phyloP scores from a whole-genome alignment of 1,140 invertebrate species.

The Pseudomyrmex pallidus region DNA sequence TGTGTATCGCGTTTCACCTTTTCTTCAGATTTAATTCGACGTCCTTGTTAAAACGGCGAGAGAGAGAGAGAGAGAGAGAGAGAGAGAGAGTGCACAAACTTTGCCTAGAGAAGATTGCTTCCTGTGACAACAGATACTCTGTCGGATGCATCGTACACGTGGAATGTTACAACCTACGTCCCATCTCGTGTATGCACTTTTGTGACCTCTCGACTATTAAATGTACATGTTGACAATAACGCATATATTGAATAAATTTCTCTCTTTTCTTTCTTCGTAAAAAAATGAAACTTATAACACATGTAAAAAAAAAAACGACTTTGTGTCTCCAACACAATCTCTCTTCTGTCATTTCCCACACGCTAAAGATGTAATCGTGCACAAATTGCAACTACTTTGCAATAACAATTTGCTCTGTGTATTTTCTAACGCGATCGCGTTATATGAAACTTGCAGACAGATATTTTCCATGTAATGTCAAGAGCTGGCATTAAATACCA shows the following conservation, averaged over 20 bases:
- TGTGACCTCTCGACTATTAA: background rate
- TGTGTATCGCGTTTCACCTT: no score
- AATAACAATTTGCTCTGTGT: background rate
- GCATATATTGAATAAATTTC: background rate
- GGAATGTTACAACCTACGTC: slow-evolving; percentile 3
- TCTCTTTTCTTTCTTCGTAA: background rate
- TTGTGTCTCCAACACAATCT: background rate
- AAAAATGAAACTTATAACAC: slow-evolving; percentile 19
- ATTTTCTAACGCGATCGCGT: background rate
- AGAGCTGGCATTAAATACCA: no score
- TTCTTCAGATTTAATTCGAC: no score
- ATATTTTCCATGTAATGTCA: background rate
- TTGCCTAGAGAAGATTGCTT: slow-evolving; percentile 3
- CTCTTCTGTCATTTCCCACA: background rate
- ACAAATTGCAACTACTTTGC: background rate
- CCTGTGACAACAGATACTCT: background rate
- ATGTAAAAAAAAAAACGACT: no score
- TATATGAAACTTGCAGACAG: background rate
- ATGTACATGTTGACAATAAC: slow-evolving; percentile 20
- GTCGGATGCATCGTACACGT: background rate
- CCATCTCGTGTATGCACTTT: background rate
- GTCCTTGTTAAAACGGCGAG: no score
- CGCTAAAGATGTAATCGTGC: background rate
- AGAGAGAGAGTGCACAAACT: background rate
- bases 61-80: no score